These are phyloP conservation scores for Ctenoplectra terminalis DNA, from an alignment of 1,140 invertebrate species.

Conservation along the genomic window DNA sequence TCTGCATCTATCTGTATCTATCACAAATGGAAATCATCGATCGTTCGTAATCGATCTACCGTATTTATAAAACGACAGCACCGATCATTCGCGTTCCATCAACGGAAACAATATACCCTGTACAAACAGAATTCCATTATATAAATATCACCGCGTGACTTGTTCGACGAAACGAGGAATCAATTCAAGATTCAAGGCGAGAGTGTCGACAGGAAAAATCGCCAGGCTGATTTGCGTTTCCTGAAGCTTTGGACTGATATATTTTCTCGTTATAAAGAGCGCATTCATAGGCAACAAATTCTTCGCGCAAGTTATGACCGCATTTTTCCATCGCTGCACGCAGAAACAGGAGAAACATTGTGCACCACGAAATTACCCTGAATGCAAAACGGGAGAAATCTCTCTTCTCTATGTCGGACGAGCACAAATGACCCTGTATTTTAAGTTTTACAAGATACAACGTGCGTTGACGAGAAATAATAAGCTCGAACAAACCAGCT, in stretches of 20 bases:
- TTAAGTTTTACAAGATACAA: not conserved
- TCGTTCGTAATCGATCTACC: too few species aligned
- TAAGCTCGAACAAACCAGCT: not conserved
- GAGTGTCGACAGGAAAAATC: conserved; percentile 23
- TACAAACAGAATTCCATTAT: not conserved
- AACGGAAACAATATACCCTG: not conserved
- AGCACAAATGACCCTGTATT: not conserved
- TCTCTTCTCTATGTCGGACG: not conserved
- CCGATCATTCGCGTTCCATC: not conserved
- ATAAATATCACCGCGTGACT: not conserved
- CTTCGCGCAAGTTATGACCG: conserved; percentile 1
- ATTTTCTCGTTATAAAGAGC: conserved; percentile 57
- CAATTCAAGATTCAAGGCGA: not conserved
- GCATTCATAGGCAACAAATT: conserved; percentile 54
- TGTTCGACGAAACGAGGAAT: not conserved
- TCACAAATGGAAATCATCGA: not conserved
- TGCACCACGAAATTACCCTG: conserved; percentile 7
- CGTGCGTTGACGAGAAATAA: not conserved
- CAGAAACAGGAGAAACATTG: conserved; percentile 56
- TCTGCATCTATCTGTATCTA: too few species aligned
- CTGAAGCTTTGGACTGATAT: not conserved
- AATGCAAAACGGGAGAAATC: conserved; percentile 20
- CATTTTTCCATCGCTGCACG: conserved; percentile 12
- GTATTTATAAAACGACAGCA: not conserved
- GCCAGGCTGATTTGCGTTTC: not conserved